These are phyloP conservation scores for Linhomoeus sp. DNA, from an alignment of 2,888 invertebrate genomes.

Conservation along the genomic window DNA sequence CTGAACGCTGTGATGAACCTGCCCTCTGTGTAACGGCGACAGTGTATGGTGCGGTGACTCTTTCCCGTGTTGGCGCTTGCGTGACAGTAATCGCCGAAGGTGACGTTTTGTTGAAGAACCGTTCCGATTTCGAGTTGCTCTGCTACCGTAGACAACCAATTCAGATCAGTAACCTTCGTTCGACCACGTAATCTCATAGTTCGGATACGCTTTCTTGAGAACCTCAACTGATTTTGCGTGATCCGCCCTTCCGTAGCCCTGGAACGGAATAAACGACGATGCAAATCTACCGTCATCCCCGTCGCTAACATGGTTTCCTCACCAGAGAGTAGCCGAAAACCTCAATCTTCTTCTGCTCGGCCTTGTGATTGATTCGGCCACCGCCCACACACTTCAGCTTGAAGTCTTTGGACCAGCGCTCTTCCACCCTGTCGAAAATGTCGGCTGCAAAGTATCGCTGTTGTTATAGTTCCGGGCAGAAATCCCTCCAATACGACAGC, in stretches of 20 bases:
- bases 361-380: slow-evolving; percentile 66
- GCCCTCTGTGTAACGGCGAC: too few relatives aligned
- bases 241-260: slow-evolving; percentile 67
- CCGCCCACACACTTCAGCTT: slow-evolving; percentile 71
- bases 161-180: slow-evolving; percentile 69
- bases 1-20: too few relatives aligned
- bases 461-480: background rate
- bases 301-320: background rate
- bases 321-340: slow-evolving; percentile 82
- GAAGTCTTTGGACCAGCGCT: slow-evolving; percentile 31
- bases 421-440: slow-evolving; percentile 46
- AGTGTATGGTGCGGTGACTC: too few relatives aligned
- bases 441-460: slow-evolving; percentile 40
- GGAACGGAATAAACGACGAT: slow-evolving; percentile 7
- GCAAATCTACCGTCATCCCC: background rate
- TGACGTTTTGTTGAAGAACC: too few relatives aligned
- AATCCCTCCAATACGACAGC: background rate
- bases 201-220: slow-evolving; percentile 49
- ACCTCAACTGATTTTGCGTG: slow-evolving; percentile 55
- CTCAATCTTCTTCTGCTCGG: slow-evolving; percentile 51
- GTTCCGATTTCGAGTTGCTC: too few relatives aligned
- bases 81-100: too few relatives aligned
- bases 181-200: slow-evolving; percentile 54
- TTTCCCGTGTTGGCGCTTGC: too few relatives aligned
- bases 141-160: too few relatives aligned